Evolutionary conservation across 2,797 vertebrate species (phyloP).

Genomic region (Phataginus tricuspis): DNA sequence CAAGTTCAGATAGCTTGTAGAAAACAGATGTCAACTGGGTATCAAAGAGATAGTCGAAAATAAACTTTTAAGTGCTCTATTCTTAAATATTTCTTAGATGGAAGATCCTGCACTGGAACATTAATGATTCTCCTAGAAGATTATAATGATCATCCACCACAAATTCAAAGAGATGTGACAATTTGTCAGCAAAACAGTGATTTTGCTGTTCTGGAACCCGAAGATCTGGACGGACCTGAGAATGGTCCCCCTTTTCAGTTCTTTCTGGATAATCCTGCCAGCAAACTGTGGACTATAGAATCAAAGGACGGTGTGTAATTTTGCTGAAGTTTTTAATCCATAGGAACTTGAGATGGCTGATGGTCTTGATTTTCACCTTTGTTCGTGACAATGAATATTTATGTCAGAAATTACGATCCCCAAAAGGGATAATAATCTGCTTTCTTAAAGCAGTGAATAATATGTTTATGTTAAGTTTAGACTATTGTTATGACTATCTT

Average conservation of each 20-base stretch:
- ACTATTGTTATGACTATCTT: not conserved
- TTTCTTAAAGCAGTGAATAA: not conserved
- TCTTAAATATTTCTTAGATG: conserved; percentile 83
- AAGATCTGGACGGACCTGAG: conserved; percentile 87
- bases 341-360: not conserved
- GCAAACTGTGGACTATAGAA: conserved; percentile 65
- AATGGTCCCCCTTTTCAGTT: conserved; percentile 89
- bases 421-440: not conserved
- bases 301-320: conserved; percentile 85
- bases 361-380: not conserved
- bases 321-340: not conserved
- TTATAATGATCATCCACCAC: conserved; percentile 90
- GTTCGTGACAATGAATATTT: not conserved
- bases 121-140: conserved; percentile 89
- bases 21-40: not conserved
- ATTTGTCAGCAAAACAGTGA: conserved; percentile 88
- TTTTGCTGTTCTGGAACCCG: conserved; percentile 83
- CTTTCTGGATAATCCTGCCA: conserved; percentile 56
- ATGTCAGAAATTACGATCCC: not conserved
- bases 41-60: not conserved
- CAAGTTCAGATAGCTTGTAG: not conserved
- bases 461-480: not conserved
- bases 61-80: not conserved
- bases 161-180: conserved; percentile 69
- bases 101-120: conserved; percentile 91